These are phyloP conservation scores for Hyposoter didymator DNA, from an alignment of 2,888 invertebrate genomes.

Conservation along the genomic window DNA sequence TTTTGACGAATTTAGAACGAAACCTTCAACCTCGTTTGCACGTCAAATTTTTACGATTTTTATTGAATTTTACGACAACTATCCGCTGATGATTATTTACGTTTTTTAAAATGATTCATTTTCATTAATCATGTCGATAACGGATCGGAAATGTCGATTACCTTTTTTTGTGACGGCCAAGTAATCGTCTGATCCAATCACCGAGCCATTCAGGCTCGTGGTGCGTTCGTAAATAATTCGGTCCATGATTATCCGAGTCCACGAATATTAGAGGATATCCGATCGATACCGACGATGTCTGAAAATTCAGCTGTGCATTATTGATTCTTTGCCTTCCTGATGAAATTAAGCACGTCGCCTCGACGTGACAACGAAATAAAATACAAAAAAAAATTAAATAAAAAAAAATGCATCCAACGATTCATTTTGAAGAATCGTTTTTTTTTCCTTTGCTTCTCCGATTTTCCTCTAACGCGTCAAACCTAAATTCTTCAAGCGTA, in stretches of 20 bases:
- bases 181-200: slow-evolving; percentile 19
- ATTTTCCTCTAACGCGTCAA: background rate
- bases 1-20: too few relatives aligned
- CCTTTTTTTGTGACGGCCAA: slow-evolving; percentile 45
- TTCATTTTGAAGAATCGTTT: background rate
- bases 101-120: background rate
- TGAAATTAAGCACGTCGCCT: background rate
- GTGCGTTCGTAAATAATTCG: slow-evolving; percentile 45
- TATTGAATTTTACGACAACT: too few relatives aligned
- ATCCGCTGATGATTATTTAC: too few relatives aligned
- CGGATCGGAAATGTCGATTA: background rate
- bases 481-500: background rate
- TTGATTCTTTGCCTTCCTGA: background rate
- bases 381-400: background rate
- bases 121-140: background rate
- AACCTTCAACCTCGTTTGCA: too few relatives aligned
- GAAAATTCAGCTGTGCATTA: background rate
- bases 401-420: background rate
- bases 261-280: background rate
- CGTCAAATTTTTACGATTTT: too few relatives aligned
- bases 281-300: background rate
- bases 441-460: background rate
- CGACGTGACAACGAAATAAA: too few relatives aligned
- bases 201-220: background rate
- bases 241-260: slow-evolving; percentile 17